Conservation (phyloP, 2,888 invertebrate species). For the Linnaemya vulpina region DNA sequence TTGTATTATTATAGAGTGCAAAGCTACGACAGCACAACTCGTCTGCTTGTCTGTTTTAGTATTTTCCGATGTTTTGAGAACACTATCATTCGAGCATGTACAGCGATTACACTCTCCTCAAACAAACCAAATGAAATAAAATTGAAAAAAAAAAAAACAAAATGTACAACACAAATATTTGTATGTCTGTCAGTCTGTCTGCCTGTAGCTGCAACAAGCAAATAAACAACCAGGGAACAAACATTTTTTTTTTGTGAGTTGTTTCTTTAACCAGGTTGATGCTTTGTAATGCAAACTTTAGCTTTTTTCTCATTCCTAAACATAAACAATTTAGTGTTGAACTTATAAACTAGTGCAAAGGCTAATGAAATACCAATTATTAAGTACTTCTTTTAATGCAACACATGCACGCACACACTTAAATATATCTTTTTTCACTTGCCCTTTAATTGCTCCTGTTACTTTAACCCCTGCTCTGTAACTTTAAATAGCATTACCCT, state of each 20-base stretch:
- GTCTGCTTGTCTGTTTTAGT: slow-evolving; percentile 58
- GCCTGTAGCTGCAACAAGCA: slow-evolving; percentile 1
- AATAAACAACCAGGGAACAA: slow-evolving; percentile 31
- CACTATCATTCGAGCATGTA: slow-evolving; percentile 38
- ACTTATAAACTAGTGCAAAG: slow-evolving; percentile 54
- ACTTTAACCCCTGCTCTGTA: slow-evolving; percentile 45
- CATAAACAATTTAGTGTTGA: slow-evolving; percentile 49
- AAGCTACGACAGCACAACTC: slow-evolving; percentile 36
- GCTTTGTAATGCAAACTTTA: slow-evolving; percentile 42
- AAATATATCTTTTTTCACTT: slow-evolving; percentile 10
- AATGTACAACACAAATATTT: background rate
- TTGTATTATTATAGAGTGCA: slow-evolving; percentile 25
- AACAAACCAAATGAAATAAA: slow-evolving; percentile 6
- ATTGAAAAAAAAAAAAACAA: too few relatives aligned
- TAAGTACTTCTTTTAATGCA: slow-evolving; percentile 10
- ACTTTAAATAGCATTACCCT: slow-evolving; percentile 17
- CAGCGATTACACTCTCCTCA: slow-evolving; percentile 12
- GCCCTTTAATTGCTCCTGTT: slow-evolving; percentile 34
- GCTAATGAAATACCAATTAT: slow-evolving; percentile 61
- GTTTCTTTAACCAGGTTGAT: slow-evolving; percentile 47
- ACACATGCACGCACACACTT: background rate
- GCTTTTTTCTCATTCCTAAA: slow-evolving; percentile 30
- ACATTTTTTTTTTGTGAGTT: slow-evolving; percentile 12
- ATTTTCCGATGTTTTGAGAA: slow-evolving; percentile 35
- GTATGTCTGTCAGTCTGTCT: slow-evolving; percentile 14